Evolutionary conservation across 2,888 invertebrate genomes (phyloP).

Genomic region (Seira ritae): DNA sequence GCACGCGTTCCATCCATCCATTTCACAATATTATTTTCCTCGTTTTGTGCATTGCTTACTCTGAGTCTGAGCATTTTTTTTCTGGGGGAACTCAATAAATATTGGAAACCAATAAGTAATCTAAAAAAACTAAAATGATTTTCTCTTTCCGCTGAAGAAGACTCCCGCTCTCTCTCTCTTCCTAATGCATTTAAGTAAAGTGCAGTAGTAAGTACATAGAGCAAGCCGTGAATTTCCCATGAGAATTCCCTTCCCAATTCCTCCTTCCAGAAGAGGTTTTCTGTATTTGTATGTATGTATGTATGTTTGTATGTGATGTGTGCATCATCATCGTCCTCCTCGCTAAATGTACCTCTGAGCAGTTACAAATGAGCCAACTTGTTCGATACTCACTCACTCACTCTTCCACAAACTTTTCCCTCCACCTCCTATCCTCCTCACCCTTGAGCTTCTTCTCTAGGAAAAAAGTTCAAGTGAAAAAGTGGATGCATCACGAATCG

Average conservation of each 20-base stretch:
- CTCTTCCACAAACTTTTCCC: neutral
- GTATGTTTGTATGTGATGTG: neutral
- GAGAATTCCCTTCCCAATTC: neutral
- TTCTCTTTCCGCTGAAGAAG: neutral
- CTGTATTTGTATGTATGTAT: neutral
- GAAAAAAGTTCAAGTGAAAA: neutral
- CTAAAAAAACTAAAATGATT: neutral
- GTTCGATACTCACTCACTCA: neutral
- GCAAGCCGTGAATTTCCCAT: slow-evolving; percentile 19
- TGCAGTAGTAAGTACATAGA: too few relatives aligned
- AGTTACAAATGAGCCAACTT: slow-evolving; percentile 8
- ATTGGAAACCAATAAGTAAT: neutral
- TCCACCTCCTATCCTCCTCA: neutral
- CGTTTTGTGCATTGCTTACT: too few relatives aligned
- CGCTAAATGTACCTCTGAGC: neutral
- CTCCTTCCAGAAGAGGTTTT: neutral
- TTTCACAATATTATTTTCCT: neutral
- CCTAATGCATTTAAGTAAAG: slow-evolving; percentile 27
- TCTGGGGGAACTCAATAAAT: neutral
- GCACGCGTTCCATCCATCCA: neutral
- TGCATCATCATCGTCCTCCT: neutral
- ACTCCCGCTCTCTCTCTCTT: too few relatives aligned
- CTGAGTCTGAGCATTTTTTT: too few relatives aligned
- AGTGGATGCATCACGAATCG: neutral
- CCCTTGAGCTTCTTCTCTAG: neutral